Conservation (phyloP, 2,797 vertebrate genomes). For the Ptychobarbus kaznakovi region DNA sequence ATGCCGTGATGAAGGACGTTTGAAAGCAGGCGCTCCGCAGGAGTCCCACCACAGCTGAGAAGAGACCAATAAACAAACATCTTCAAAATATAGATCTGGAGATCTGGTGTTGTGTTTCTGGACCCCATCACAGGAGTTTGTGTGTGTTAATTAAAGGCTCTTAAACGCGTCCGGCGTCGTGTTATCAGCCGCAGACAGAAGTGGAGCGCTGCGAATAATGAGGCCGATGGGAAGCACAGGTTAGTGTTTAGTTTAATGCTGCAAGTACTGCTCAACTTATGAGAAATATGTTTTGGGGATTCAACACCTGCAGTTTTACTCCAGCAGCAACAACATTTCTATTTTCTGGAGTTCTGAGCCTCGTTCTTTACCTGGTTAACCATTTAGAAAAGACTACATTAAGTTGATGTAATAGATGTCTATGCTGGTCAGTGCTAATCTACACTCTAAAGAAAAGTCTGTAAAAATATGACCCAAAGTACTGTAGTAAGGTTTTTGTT, state of each 20-base stretch:
- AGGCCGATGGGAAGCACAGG: background rate
- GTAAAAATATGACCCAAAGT: background rate
- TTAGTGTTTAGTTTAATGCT: conserved; percentile 27
- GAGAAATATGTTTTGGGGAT: conserved; percentile 1
- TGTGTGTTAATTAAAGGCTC: conserved; percentile 9
- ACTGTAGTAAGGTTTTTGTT: background rate
- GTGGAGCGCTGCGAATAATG: conserved; percentile 30
- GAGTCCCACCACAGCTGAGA: conserved; percentile 10
- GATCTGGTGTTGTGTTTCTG: conserved; percentile 1
- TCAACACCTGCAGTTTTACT: conserved; percentile 12
- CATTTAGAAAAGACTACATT: background rate
- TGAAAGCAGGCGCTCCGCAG: conserved; percentile 10
- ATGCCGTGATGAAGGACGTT: background rate
- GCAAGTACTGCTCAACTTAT: background rate
- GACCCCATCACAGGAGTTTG: background rate
- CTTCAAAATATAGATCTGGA: background rate
- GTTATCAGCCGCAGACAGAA: conserved; percentile 37
- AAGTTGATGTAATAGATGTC: background rate
- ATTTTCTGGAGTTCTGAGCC: background rate
- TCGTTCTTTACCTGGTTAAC: background rate
- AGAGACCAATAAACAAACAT: conserved; percentile 18
- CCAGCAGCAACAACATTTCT: background rate
- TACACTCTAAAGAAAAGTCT: background rate
- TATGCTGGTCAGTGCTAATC: background rate
- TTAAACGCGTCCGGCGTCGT: background rate